Percentiles rank a stretch among this genome's conserved stretches.
These are phyloP conservation scores for Chaetodon auriga DNA, from an alignment of 2,113 vertebrate genomes.

Conservation along the genomic window DNA sequence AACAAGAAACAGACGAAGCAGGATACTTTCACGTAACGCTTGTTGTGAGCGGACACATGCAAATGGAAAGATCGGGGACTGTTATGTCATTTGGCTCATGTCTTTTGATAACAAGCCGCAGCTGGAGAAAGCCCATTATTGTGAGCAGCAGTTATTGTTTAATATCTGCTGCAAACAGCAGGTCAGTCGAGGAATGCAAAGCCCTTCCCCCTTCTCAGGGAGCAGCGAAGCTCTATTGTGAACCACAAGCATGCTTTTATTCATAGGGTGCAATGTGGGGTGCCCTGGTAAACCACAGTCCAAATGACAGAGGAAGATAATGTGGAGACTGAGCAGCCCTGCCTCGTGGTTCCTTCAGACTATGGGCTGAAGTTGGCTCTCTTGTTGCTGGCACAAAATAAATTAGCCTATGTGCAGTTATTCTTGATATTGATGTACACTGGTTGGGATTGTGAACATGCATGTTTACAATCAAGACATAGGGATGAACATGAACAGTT, in stretches of 20 bases:
- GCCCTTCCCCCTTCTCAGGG: conserved; percentile 75
- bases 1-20: conserved; percentile 30
- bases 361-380: background rate
- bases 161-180: conserved; percentile 66
- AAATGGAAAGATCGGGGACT: background rate
- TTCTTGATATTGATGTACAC: background rate
- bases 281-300: conserved; percentile 51
- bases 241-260: conserved; percentile 75
- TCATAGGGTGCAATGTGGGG: conserved; percentile 66
- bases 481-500: background rate
- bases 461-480: background rate
- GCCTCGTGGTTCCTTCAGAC: conserved; percentile 16
- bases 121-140: background rate
- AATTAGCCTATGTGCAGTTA: background rate
- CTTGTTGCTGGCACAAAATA: background rate
- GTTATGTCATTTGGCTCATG: background rate
- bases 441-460: background rate
- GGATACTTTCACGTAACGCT: background rate
- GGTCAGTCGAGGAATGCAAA: conserved; percentile 77
- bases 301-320: conserved; percentile 51
- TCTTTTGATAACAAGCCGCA: background rate
- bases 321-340: background rate
- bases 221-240: conserved; percentile 73
- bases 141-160: conserved; percentile 57
- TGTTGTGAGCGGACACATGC: background rate